Base-by-base conservation (phyloP, 2,888 invertebrate species). In the Hypselothyrea guttata region DNA sequence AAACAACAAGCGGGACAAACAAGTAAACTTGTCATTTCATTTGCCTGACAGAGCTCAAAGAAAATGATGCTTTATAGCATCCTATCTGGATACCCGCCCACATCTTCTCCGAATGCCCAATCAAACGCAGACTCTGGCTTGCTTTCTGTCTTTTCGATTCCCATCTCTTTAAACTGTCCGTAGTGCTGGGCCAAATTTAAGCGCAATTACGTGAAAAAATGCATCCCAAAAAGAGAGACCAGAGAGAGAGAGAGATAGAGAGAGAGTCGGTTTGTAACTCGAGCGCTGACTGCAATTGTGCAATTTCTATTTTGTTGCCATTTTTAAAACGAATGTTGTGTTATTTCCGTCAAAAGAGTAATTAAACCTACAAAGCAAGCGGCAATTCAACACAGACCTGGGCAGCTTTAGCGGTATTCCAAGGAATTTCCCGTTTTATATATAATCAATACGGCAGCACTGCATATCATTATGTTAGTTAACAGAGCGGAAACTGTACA, bases 261-360 rank as follows among this genome's bases (percentile, higher is more conserved):
- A 22, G 30, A 42, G 51, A 47, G 55, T 66, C 61, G 54, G 49
- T 12, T 42, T 7, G 2, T 11, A 22, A 4, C 22, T 22, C 27
- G 4, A 2, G 7, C 9, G 33, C 44, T 35, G 15, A 16, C 33
- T 42, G 63, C 56, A 72, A 51, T 48, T 57, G 42, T 37, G 37
- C 37, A 66, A 57, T 62, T 73, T 58, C 58, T 59, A 63, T 71
- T 71, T 84, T 64, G 66, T 66, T 56, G 65, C 68, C 57, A 71
- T 71, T 71, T 70, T 67, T 42, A 52, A 63, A 61, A 68, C 55
- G 78, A 78, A 81, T 69, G 69, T 71, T 84, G 82, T 81, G 84
- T 72, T 84, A 82, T 84, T 79, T 84, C 75, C 84, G 75, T 77
- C 78, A 79, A 84, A 79, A 77, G 84, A 79, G 78, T 84, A 79